Evolutionary conservation across 2,797 vertebrate genomes (phyloP), one percentile per base, ranked within the genome.

Genomic region (Xenentodon cancila): DNA sequence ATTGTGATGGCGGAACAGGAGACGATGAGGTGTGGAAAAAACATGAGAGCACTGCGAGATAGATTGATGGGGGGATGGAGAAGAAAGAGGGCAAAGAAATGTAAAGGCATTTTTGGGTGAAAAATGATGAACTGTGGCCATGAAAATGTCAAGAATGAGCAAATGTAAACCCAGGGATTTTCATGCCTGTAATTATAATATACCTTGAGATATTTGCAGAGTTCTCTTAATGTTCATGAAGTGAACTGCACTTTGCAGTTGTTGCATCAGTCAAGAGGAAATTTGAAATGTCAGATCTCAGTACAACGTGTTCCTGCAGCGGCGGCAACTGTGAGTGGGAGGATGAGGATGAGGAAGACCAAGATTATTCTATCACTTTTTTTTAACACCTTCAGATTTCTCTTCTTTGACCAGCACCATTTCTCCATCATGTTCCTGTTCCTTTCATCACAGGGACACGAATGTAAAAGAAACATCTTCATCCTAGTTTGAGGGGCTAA

Each of bases 261-360:
- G 64, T 59, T 20, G 30, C 61, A 18, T 77, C 72, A 60, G 44
- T 84, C 77, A 53, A 61, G 68, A 81, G 55, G 54, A 74, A 61
- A 80, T 79, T 46, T 68, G 27, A 88, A 87, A 84, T 82, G 82
- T 82, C 85, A 74, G 70, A 45, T 72, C 64, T 74, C 53, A 27
- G 84, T 55, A 87, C 81, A 83, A 78, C 74, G 32, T 56, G 85
- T 88, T 78, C 73, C 64, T 60, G 69, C 75, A 68, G 73, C 50
- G 68, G 75, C 7, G 62, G 76, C 82, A 77, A 77, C 82, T 79
- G 84, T 59, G 87, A 87, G 87, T 83, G 76, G 84, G 86, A 86
- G 79, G 77, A 84, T 20, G 77, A 83, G 69, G 73, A 77, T 53
- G 76, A 84, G 61, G 77, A 84, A 68, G 70, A 84, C 53, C 52